Evolutionary conservation across 2,797 vertebrate species (phyloP).

Genomic region (Mus minutoides): DNA sequence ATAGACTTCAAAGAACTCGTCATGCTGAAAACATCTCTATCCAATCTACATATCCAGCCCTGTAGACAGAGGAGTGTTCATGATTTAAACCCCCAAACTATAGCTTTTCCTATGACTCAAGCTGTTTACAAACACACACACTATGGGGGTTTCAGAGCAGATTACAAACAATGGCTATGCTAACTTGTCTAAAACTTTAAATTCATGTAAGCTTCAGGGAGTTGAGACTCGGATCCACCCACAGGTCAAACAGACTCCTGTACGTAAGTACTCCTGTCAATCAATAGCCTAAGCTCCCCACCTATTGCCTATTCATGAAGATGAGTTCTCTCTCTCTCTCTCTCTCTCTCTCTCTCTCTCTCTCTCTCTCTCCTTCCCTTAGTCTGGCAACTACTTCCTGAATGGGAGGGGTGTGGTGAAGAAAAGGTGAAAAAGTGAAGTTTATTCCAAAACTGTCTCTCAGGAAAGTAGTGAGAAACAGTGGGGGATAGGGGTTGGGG

Average conservation of each 20-base stretch:
- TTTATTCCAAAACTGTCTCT: background rate
- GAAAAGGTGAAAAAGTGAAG: background rate
- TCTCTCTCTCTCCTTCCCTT: background rate
- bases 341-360: no score
- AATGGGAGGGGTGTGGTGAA: background rate
- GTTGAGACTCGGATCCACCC: background rate
- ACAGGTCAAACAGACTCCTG: background rate
- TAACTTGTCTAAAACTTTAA: background rate
- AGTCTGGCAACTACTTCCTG: background rate
- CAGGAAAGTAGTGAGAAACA: background rate
- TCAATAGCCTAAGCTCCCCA: background rate
- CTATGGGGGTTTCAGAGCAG: background rate
- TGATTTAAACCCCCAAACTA: background rate
- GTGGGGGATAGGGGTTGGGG: no score
- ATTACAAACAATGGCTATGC: background rate
- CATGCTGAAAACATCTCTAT: background rate
- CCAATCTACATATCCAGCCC: no score
- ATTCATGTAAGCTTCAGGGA: background rate
- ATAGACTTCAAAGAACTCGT: no score
- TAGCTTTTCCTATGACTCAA: background rate
- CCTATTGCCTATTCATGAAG: background rate
- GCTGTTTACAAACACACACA: background rate
- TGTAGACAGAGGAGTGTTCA: background rate
- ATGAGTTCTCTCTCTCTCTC: background rate
- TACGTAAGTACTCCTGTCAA: background rate